Conservation (phyloP, 2,797 vertebrate species). For the Cyprinella venusta region DNA sequence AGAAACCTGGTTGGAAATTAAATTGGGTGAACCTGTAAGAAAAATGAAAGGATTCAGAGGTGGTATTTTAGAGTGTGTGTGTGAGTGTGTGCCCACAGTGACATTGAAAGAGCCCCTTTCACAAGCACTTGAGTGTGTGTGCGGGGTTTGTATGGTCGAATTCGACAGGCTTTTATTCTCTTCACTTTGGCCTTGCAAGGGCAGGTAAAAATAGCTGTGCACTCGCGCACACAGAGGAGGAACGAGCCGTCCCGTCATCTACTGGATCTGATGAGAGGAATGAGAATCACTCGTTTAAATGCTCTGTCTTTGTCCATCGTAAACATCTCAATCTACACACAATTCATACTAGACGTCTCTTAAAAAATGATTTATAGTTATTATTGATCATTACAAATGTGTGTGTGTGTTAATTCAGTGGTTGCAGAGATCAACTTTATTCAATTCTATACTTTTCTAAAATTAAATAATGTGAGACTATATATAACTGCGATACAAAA, state of each 20-base stretch:
- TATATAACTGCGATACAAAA: no score
- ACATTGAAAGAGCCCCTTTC: constrained; percentile 45
- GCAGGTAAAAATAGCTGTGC: constrained; percentile 83
- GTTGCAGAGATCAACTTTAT: no score
- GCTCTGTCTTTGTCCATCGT: background rate
- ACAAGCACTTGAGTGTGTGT: constrained; percentile 8
- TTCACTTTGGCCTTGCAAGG: constrained; percentile 75
- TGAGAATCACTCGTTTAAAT: background rate
- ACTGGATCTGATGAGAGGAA: background rate
- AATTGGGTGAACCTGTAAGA: background rate
- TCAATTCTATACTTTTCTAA: background rate
- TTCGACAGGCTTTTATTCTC: constrained; percentile 69
- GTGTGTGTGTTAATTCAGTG: no score
- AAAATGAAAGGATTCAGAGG: background rate
- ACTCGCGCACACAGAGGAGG: constrained; percentile 47
- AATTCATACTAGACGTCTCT: background rate
- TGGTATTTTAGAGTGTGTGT: background rate
- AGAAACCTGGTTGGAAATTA: background rate
- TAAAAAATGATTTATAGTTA: no score
- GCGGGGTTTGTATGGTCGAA: constrained; percentile 15
- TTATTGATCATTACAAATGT: no score
- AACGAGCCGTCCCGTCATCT: background rate
- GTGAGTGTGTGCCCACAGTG: background rate
- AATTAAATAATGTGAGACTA: background rate
- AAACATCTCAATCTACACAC: constrained; percentile 1